A percentile compares a stretch with the other conserved stretches of the same genome.
phyloP scores from a whole-genome alignment of 2,888 invertebrate species.

The Meganola albula region DNA sequence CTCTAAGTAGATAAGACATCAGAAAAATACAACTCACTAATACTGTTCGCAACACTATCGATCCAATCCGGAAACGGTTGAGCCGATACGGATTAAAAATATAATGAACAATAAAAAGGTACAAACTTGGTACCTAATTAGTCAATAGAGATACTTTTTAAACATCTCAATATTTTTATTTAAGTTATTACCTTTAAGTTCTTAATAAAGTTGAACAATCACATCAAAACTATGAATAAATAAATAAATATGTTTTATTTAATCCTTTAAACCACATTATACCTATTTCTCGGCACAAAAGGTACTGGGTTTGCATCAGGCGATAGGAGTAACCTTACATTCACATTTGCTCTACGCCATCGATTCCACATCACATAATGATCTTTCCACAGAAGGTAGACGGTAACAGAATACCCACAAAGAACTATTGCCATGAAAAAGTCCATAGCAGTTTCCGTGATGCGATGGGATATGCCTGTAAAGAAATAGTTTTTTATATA shows the following conservation, averaged over 20 bases:
- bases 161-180: too few species aligned
- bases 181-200: not conserved
- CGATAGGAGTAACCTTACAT: slow-evolving; percentile 77
- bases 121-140: too few species aligned
- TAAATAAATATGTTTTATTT: not conserved
- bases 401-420: slow-evolving; percentile 80
- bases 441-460: slow-evolving; percentile 79
- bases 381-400: slow-evolving; percentile 81
- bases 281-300: slow-evolving; percentile 59
- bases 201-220: not conserved
- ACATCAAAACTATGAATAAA: not conserved
- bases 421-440: slow-evolving; percentile 80
- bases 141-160: too few species aligned
- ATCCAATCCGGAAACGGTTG: too few species aligned
- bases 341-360: slow-evolving; percentile 81
- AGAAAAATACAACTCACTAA: too few species aligned
- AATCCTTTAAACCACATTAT: slow-evolving; percentile 47
- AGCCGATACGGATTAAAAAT: too few species aligned
- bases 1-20: too few species aligned
- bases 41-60: too few species aligned
- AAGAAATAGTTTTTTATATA: too few species aligned
- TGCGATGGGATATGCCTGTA: slow-evolving; percentile 72
- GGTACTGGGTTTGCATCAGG: slow-evolving; percentile 70
- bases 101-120: too few species aligned
- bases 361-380: slow-evolving; percentile 83